Conservation (phyloP, 2,797 vertebrate genomes). For the Ibycter americanus region DNA sequence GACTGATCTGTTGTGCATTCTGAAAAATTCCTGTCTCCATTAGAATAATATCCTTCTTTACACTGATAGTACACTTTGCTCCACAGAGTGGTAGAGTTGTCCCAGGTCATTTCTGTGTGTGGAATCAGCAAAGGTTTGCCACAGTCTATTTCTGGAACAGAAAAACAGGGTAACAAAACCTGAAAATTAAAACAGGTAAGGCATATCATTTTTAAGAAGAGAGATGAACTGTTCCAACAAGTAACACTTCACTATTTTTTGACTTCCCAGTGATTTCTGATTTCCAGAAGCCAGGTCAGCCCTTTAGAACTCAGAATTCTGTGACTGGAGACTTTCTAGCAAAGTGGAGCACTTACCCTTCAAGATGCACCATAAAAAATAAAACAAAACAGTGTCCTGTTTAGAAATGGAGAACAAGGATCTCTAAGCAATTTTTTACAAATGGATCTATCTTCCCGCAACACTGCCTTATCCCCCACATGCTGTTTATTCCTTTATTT, state of each 20-base stretch:
- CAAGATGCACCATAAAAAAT: neutral
- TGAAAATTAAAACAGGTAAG: neutral
- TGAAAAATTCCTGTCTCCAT: conserved; percentile 72
- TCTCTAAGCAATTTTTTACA: neutral
- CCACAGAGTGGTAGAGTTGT: conserved; percentile 63
- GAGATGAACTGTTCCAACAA: neutral
- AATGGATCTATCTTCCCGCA: neutral
- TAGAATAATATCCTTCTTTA: conserved; percentile 78
- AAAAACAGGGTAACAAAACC: neutral
- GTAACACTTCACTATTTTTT: neutral
- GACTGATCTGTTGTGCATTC: conserved; percentile 77
- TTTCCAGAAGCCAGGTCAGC: neutral
- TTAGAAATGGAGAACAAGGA: neutral
- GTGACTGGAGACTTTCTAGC: neutral
- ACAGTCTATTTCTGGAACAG: conserved; percentile 82
- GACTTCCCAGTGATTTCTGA: neutral
- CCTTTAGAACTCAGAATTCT: neutral
- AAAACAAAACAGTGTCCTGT: neutral
- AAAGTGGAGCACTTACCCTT: neutral
- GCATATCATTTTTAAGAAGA: neutral
- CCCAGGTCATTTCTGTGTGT: conserved; percentile 77
- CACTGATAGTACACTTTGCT: conserved; percentile 81
- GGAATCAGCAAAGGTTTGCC: conserved; percentile 77
- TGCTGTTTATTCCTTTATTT: neutral
- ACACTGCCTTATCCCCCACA: neutral